Conservation (phyloP, 2,113 vertebrate species). For the Carlito syrichta region DNA sequence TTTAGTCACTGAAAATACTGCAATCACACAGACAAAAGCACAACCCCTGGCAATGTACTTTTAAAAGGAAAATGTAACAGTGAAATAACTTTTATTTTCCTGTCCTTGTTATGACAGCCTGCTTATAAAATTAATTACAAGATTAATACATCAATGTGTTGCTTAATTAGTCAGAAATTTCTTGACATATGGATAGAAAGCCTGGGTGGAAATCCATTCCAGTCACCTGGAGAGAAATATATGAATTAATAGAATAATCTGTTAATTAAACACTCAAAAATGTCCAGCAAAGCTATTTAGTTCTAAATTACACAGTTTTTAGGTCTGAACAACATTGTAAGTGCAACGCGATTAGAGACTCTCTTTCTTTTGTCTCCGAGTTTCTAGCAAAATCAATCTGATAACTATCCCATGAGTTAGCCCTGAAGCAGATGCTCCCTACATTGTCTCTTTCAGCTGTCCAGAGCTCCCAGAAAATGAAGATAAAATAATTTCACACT, state of each 20-base stretch:
- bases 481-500: constrained; percentile 75
- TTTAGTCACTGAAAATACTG: neutral
- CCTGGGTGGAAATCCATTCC: constrained; percentile 66
- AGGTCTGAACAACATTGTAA: constrained; percentile 59
- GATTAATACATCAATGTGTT: constrained; percentile 72
- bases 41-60: neutral
- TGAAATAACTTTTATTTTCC: constrained; percentile 56
- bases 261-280: constrained; percentile 79
- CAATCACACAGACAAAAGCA: neutral
- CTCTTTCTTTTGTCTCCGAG: constrained; percentile 51
- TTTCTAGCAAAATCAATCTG: constrained; percentile 72
- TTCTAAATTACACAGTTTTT: constrained; percentile 70
- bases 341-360: constrained; percentile 69
- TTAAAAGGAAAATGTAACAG: neutral
- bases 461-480: constrained; percentile 28
- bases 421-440: constrained; percentile 69
- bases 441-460: constrained; percentile 44
- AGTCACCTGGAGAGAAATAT: constrained; percentile 74
- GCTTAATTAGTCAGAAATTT: constrained; percentile 67
- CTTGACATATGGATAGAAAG: constrained; percentile 73
- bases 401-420: constrained; percentile 65
- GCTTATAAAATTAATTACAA: constrained; percentile 62
- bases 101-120: constrained; percentile 28
- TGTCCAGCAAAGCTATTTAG: constrained; percentile 69
- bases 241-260: constrained; percentile 74